Evolutionary conservation across 1,140 invertebrate species (phyloP), one percentile per base, ranked within the genome.

Genomic region (Nomia melanderi): DNA sequence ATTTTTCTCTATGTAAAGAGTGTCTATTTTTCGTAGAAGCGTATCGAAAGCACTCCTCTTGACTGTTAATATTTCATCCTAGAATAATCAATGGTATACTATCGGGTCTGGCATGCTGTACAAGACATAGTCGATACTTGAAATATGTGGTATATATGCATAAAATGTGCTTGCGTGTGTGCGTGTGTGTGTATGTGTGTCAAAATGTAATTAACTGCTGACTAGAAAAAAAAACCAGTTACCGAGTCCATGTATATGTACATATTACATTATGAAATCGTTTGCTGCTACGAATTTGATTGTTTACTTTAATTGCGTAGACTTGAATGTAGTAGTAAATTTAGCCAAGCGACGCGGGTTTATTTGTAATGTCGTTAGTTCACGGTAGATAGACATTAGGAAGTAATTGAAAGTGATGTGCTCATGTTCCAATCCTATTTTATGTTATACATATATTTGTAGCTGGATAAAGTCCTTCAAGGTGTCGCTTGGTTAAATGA

Each of bases 401-500:
- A 2, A 62, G 4, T 7, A 17, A 53, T 63, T 8, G 14, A 23
- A 47, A 70, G 4, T 33, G 14, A 47, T 54, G 7, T 25, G 20
- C 27, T 44, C 39, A 1, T 31, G 11, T 62, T 14, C 0, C 11
- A 7, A 53, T 39, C 5, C 12, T 23, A 14, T 60, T 60, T 23
- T 7, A 17, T 33, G 17, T 25, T 50, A 2, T 14, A 9, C 14
- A 17, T 5, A 6, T 31, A 17, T 2, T 12, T 8, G 25, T 41
- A 70, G 33, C 12, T 29, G 17, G n/a, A 27, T 31, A 39, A n/a
- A n/a, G 31, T 47, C 23, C 8, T 1, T 0, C 20, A 47, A 1
- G 12, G 1, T 25, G 23, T 82, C 57, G 72, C 77, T 85, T 84
- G 69, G 73, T 44, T 82, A 78, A 84, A 79, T 27, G 17, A 65